phyloP scores from a whole-genome alignment of 2,888 invertebrate species.

The Drosophila merina region DNA sequence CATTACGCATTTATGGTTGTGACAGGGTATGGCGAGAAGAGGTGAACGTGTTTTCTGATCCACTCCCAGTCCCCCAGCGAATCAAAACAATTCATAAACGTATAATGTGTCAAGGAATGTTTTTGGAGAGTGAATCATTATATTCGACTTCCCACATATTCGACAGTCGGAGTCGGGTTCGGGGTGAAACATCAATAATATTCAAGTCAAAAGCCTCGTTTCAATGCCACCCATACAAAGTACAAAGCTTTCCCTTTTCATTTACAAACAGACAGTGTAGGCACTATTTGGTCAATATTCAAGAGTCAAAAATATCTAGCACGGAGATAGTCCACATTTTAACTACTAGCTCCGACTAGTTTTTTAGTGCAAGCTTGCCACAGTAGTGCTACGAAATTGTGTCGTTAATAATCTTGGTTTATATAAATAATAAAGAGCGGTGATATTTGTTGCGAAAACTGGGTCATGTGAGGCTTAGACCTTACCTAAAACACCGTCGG shows the following conservation, averaged over 20 bases:
- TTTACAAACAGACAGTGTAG: background rate
- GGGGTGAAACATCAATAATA: conserved; percentile 11
- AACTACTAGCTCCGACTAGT: no score
- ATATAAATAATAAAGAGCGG: no score
- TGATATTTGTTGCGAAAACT: no score
- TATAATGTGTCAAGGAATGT: conserved; percentile 26
- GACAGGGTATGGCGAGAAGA: conserved; percentile 34
- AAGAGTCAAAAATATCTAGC: background rate
- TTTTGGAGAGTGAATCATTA: conserved; percentile 21
- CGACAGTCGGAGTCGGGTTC: background rate
- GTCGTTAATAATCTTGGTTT: background rate
- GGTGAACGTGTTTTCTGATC: conserved; percentile 37
- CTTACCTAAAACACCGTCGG: no score
- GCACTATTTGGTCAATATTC: conserved; percentile 1
- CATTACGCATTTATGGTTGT: conserved; percentile 35
- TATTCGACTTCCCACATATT: conserved; percentile 6
- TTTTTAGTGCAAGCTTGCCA: background rate
- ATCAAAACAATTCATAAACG: conserved; percentile 27
- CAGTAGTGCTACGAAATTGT: no score
- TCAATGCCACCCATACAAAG: conserved; percentile 13
- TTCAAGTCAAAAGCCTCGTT: conserved; percentile 8
- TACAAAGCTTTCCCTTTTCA: conserved; percentile 1
- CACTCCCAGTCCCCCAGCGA: conserved; percentile 11
- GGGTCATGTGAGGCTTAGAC: no score
- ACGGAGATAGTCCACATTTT: background rate